Percentiles rank a stretch among this genome's conserved stretches.
These are phyloP conservation scores for Megaceryle torquata DNA, from an alignment of 2,113 vertebrate species.

Conservation along the genomic window DNA sequence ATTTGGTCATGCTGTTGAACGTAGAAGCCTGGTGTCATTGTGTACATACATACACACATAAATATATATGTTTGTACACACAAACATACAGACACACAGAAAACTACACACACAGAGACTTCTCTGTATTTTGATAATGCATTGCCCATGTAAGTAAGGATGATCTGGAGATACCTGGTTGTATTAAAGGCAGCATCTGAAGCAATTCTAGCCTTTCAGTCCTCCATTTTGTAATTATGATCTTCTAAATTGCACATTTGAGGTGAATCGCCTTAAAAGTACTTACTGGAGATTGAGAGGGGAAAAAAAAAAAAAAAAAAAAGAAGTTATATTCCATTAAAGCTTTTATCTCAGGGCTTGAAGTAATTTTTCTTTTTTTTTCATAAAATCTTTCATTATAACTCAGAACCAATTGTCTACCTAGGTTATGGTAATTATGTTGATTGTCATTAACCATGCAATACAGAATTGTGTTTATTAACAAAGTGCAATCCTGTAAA, in stretches of 20 bases:
- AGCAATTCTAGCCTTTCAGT: neutral
- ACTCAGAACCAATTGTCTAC: neutral
- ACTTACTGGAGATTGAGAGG: neutral
- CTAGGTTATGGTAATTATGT: neutral
- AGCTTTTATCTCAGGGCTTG: neutral
- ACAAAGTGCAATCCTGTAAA: neutral
- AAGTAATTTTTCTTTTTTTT: neutral
- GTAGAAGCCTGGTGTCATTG: neutral
- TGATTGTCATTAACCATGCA: neutral
- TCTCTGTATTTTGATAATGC: neutral
- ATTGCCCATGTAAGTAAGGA: neutral
- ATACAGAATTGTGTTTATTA: neutral
- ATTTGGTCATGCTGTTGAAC: neutral
- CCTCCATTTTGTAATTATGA: neutral
- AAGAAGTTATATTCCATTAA: neutral
- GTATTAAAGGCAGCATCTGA: neutral
- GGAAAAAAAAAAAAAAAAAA: no score
- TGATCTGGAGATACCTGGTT: neutral
- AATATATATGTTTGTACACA: neutral
- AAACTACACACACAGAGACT: neutral
- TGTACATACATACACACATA: neutral
- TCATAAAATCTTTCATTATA: neutral
- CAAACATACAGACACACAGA: neutral
- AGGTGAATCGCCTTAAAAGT: neutral
- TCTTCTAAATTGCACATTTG: neutral